Conservation (phyloP, 2,797 vertebrate species). For the Typhlichthys subterraneus region DNA sequence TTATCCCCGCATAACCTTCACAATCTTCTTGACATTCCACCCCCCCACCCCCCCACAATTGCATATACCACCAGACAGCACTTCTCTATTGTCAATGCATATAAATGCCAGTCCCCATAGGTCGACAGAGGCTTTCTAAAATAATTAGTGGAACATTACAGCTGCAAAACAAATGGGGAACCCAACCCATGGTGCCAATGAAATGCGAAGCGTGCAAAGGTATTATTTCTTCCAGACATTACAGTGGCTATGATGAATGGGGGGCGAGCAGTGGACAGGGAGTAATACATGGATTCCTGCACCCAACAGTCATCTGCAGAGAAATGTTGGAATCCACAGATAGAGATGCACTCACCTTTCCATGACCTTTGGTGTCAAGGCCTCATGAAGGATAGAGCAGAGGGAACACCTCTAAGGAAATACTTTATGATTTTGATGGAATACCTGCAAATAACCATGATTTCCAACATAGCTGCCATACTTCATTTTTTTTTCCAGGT, state of each 20-base stretch:
- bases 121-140: constrained; percentile 36
- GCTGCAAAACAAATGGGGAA: constrained; percentile 73
- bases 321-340: constrained; percentile 49
- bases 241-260: constrained; percentile 79
- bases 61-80: too few species aligned
- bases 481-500: constrained; percentile 15
- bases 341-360: constrained; percentile 72
- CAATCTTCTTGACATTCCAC: not conserved
- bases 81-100: constrained; percentile 32
- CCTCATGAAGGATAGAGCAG: constrained; percentile 35
- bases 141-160: constrained; percentile 68
- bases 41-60: constrained; percentile 7
- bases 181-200: constrained; percentile 68
- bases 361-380: constrained; percentile 67
- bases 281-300: constrained; percentile 62
- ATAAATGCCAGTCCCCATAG: constrained; percentile 38
- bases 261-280: constrained; percentile 47
- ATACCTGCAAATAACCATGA: constrained; percentile 33
- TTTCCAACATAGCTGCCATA: constrained; percentile 32
- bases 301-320: constrained; percentile 69
- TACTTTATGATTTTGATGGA: constrained; percentile 66
- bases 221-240: constrained; percentile 77
- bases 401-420: constrained; percentile 15
- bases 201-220: constrained; percentile 72
- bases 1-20: too few species aligned